Base-by-base conservation (phyloP, 64 coral and sea anemone species). In the Hydrozoanthus tunicans region DNA sequence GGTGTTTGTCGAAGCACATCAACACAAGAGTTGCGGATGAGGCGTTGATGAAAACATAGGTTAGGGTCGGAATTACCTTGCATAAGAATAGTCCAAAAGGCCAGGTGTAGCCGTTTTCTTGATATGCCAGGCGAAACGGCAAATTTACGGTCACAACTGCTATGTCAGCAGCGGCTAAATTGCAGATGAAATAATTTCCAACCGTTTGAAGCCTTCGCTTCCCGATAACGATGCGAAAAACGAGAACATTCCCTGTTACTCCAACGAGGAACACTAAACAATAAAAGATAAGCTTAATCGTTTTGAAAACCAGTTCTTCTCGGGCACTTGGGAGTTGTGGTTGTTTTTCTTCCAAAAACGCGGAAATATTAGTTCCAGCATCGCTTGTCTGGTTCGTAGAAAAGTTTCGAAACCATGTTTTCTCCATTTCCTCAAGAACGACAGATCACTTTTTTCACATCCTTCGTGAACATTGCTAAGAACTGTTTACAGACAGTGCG, bases 51-150 rank as follows among this genome's bases (percentile, higher is more conserved):
- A 94, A 98, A 5, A 94, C 62, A 58, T 98, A 98, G 0, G 95
- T 94, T 14, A 98, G 32, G 68, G 91, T 92, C n/a, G 95, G 95
- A 11, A 98, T 92, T 67, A 92, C 81, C 61, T 98, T 98, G 73
- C 95, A 98, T 25, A 98, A 32, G 64, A 98, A 92, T 3, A 62
- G 6, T 7, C 95, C 95, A 92, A 98, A 98, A 25, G 96, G 96
- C 96, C 93, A 98, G 5, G 86, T 58, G 68, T 98, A 98, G 3
- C 90, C 84, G 20, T 98, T 98, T 77, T 98, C 96, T 81, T 98
- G 96, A 76, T 98, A 98, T 3, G 93, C 96, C 57, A 98, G 75
- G 17, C 96, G 83, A 76, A 98, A 92, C 9, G 96, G 96, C 57
- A 98, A 70, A 26, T 98, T 98, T 5, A 98, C 75, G 0, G 93